Evolutionary conservation across 1,140 invertebrate species (phyloP).

Genomic region (Macrotrachela quadricornifera): DNA sequence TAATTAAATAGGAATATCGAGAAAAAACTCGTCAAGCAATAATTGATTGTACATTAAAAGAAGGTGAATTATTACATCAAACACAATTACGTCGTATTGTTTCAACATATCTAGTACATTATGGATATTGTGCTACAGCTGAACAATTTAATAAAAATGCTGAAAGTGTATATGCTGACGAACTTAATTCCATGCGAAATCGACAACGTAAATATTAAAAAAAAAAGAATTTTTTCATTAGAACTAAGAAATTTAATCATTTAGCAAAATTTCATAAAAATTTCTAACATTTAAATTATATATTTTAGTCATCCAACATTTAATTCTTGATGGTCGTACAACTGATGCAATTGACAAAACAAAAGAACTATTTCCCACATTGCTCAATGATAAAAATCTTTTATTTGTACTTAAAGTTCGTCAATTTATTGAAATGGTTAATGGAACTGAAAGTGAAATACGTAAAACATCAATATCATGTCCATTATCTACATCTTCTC

Average conservation of each 20-base stretch:
- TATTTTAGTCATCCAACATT: constrained; percentile 61
- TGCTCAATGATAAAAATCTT: constrained; percentile 59
- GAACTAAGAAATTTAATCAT: no score
- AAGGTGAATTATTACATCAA: no score
- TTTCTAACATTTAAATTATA: constrained; percentile 13
- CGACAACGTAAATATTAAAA: constrained; percentile 86
- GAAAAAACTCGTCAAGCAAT: no score
- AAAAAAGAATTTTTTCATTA: no score
- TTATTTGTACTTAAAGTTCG: constrained; percentile 82
- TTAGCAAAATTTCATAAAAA: no score
- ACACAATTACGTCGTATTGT: constrained; percentile 38
- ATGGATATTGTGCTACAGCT: constrained; percentile 83
- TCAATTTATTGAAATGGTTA: constrained; percentile 72
- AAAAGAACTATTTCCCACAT: constrained; percentile 60
- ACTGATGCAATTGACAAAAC: constrained; percentile 79
- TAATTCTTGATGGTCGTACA: constrained; percentile 70
- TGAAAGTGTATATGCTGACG: constrained; percentile 68
- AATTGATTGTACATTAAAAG: no score
- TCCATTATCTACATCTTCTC: no score
- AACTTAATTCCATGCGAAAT: constrained; percentile 79
- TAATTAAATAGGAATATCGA: no score
- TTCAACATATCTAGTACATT: constrained; percentile 83
- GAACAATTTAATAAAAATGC: constrained; percentile 81
- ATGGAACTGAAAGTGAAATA: constrained; percentile 32
- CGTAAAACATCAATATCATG: not conserved